Base-by-base conservation (phyloP, 2,888 invertebrate genomes). In the Eupithecia insigniata region DNA sequence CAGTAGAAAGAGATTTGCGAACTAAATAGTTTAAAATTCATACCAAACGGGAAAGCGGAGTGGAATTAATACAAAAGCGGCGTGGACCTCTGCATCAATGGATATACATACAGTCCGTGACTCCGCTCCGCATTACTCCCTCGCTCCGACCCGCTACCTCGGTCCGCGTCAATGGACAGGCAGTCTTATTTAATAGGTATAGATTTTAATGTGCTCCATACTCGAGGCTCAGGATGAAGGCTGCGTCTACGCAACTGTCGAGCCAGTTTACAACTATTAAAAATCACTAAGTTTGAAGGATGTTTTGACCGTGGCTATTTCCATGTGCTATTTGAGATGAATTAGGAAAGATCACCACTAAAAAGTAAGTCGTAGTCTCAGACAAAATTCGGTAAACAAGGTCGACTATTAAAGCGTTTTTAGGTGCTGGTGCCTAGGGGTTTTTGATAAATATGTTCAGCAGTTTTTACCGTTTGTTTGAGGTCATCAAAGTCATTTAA, bases 201-300 rank as follows among this genome's bases (percentile, higher is more conserved):
- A n/a, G n/a, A n/a, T n/a, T n/a, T n/a, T n/a, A n/a, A n/a, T n/a
- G n/a, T n/a, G n/a, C 26, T 22, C 26, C 51, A 46, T 26, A 14
- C 55, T 55, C 55, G 55, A 55, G 5, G 55, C 12, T 55, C 14
- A 43, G 46, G 10, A 51, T 51, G 46, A 55, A 55, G 55, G 55
- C 55, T 55, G 55, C 55, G 55, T 14, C 3, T 55, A 14, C 55
- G 55, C 55, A 55, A 55, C 55, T 62, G 43, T 46, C 62, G 58
- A 69, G 58, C 55, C 55, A 61, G 65, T 71, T 68, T 68, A 51
- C 64, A 69, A 32, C 70, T 30, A 73, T 71, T 74, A 74, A 71
- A 71, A 66, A 60, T 69, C 74, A 62, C 69, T 70, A 34, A 12
- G 67, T 64, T 62, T 22, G 51, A 58, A 55, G 43, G 66, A 71